Conservation (phyloP, 2,888 invertebrate species). For the Chrysopilus asiliformis region DNA sequence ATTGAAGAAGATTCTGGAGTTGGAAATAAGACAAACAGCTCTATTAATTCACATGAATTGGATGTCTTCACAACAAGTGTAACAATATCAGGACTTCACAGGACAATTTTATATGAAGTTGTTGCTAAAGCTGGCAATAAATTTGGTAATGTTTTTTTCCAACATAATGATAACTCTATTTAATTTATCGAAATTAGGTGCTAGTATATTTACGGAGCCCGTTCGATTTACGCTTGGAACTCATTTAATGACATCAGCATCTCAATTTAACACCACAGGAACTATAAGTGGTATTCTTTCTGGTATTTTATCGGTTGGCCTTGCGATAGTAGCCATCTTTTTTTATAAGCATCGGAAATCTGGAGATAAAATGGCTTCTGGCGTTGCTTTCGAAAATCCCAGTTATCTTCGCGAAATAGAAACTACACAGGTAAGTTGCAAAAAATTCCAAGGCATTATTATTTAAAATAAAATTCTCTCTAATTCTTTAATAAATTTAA, state of each 20-base stretch:
- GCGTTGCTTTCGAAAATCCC: slow-evolving; percentile 74
- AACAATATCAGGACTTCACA: slow-evolving; percentile 54
- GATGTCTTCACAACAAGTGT: slow-evolving; percentile 62
- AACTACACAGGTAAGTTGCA: slow-evolving; percentile 50
- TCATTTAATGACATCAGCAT: slow-evolving; percentile 56
- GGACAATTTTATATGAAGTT: slow-evolving; percentile 62
- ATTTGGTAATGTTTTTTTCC: slow-evolving; percentile 45
- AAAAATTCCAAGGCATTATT: too few relatives aligned
- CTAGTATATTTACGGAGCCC: slow-evolving; percentile 60
- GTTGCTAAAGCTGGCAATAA: slow-evolving; percentile 72
- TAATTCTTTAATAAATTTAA: too few relatives aligned
- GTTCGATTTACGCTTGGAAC: slow-evolving; percentile 62
- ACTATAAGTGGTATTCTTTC: slow-evolving; percentile 35
- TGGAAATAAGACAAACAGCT: slow-evolving; percentile 18
- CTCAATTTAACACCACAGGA: slow-evolving; percentile 35
- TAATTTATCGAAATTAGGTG: slow-evolving; percentile 37
- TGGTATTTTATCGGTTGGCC: slow-evolving; percentile 30
- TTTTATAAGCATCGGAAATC: slow-evolving; percentile 31
- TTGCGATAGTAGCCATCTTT: slow-evolving; percentile 33
- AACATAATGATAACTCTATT: neutral
- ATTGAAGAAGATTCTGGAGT: slow-evolving; percentile 35
- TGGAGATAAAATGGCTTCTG: slow-evolving; percentile 39
- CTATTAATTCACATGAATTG: slow-evolving; percentile 46
- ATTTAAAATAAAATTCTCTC: too few relatives aligned
- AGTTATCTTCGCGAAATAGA: slow-evolving; percentile 68